These are phyloP conservation scores for Drosophila ironensis DNA, from an alignment of 1,140 invertebrate genomes.

Conservation along the genomic window DNA sequence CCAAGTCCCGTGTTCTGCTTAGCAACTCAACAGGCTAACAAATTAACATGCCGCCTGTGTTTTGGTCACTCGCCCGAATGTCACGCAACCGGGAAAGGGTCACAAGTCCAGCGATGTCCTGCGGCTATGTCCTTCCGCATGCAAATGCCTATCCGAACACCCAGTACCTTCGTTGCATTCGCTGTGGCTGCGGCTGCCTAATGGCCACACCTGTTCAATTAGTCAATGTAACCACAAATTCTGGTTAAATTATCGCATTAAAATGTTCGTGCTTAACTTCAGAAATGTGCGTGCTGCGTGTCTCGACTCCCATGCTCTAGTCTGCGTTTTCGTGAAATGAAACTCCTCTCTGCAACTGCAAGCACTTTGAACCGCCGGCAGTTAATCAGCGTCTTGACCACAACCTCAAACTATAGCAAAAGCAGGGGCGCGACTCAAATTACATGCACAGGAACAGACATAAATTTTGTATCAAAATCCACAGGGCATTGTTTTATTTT, in stretches of 20 bases:
- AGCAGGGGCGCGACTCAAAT: not conserved
- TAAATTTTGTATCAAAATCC: no score
- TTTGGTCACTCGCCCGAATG: conserved; percentile 35
- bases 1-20: conserved; percentile 33
- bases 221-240: conserved; percentile 82
- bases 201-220: conserved; percentile 82
- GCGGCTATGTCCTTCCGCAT: conserved; percentile 42
- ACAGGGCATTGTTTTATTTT: conserved; percentile 11
- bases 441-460: no score
- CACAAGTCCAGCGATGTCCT: conserved; percentile 34
- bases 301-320: conserved; percentile 14
- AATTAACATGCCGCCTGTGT: conserved; percentile 70
- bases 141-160: conserved; percentile 39
- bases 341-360: not conserved
- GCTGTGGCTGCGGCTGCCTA: conserved; percentile 72
- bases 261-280: conserved; percentile 81
- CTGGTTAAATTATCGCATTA: conserved; percentile 82
- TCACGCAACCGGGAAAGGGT: conserved; percentile 56
- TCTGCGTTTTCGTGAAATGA: not conserved
- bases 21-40: conserved; percentile 76
- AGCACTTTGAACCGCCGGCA: conserved; percentile 66
- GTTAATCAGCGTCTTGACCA: conserved; percentile 64
- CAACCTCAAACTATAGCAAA: conserved; percentile 21
- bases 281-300: conserved; percentile 70
- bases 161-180: conserved; percentile 49